Evolutionary conservation across 2,113 vertebrate genomes (phyloP).

Genomic region (Uropsilus gracilis): DNA sequence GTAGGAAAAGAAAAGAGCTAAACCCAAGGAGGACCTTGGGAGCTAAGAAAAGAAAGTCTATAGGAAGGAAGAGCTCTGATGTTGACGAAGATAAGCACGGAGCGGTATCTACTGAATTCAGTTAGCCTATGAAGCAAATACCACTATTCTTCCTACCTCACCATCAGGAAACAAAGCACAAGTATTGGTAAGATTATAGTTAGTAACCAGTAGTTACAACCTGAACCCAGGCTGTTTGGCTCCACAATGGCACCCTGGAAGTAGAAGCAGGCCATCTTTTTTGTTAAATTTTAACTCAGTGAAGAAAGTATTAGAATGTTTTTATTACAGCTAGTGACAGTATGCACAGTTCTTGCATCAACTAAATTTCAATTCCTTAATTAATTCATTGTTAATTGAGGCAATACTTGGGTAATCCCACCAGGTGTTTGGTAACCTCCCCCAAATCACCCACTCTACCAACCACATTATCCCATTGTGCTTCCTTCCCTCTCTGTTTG

Average conservation of each 20-base stretch:
- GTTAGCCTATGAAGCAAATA: neutral
- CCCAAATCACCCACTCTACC: too few relatives aligned
- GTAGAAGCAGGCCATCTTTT: neutral
- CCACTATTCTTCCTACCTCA: neutral
- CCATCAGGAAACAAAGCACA: neutral
- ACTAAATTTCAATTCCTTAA: neutral
- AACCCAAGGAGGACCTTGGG: neutral
- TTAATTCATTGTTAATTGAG: too few relatives aligned
- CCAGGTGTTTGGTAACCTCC: too few relatives aligned
- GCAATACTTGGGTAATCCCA: too few relatives aligned
- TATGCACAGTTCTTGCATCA: neutral
- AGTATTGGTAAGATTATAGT: neutral
- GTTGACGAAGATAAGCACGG: neutral
- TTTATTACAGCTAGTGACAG: neutral
- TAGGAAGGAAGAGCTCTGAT: neutral
- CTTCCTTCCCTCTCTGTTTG: too few relatives aligned
- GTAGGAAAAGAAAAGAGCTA: neutral
- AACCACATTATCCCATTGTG: too few relatives aligned
- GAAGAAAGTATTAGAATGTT: neutral
- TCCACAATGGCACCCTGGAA: neutral
- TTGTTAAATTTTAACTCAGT: constrained; percentile 1
- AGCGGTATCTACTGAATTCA: neutral
- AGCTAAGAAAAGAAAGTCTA: neutral
- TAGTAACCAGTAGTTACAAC: neutral
- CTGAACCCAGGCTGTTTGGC: neutral